A percentile compares a stretch with the other conserved stretches of the same genome.
phyloP scores from a whole-genome alignment of 2,797 vertebrate species.

The Semotilus atromaculatus region DNA sequence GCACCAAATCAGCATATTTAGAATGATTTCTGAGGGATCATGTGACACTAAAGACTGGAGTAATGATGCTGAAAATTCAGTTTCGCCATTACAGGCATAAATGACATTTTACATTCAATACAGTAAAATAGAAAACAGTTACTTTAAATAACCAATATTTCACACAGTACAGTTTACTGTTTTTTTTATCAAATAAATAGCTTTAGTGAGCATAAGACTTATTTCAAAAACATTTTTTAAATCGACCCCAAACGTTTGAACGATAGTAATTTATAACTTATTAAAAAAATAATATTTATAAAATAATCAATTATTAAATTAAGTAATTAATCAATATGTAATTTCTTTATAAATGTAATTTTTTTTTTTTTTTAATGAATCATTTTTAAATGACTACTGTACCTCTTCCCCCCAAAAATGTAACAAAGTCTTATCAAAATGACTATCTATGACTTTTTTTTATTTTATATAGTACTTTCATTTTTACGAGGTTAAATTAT shows the following conservation, averaged over 20 bases:
- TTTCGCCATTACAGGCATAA: background rate
- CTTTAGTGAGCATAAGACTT: background rate
- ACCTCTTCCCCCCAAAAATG: background rate
- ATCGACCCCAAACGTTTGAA: background rate
- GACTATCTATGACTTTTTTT: background rate
- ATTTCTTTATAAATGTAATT: background rate
- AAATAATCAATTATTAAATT: background rate
- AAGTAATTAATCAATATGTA: background rate
- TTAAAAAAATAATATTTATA: background rate
- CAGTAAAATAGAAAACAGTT: background rate
- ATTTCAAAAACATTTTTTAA: background rate
- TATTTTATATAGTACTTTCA: no score
- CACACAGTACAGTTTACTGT: background rate
- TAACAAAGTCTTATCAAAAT: background rate
- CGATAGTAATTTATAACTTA: background rate
- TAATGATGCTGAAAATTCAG: background rate
- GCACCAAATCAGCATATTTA: background rate
- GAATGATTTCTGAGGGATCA: background rate
- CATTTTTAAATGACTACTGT: no score
- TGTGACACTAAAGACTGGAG: background rate
- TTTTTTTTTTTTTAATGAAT: no score
- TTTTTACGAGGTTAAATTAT: no score
- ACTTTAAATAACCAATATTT: no score
- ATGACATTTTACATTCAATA: background rate
- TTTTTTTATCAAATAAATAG: background rate